A percentile compares a stretch with the other conserved stretches of the same genome.
Conservation (phyloP, 1,140 invertebrate genomes). For the Panulirus ornatus region DNA sequence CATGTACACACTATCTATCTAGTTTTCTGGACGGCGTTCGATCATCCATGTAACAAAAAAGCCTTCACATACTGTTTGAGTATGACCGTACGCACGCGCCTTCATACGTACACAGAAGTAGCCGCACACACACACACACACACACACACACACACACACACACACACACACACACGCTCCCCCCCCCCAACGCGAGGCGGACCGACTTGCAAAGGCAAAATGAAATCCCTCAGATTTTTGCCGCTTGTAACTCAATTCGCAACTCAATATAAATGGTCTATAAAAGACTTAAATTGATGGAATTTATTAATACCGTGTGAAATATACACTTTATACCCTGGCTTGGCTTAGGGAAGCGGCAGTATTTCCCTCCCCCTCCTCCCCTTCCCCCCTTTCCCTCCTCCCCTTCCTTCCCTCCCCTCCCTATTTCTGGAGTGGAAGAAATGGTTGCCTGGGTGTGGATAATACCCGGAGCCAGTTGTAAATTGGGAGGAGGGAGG, state of each 20-base stretch:
- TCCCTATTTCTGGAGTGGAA: background rate
- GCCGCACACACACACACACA: constrained; percentile 28
- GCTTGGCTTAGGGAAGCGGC: background rate
- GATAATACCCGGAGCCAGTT: too few species aligned
- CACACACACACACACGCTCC: constrained; percentile 8
- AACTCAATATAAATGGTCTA: background rate
- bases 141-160: constrained; percentile 1
- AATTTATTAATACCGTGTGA: background rate
- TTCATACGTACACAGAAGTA: constrained; percentile 17
- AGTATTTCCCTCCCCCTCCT: background rate
- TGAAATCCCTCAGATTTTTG: background rate
- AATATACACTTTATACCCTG: background rate
- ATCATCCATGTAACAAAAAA: too few species aligned
- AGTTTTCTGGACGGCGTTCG: background rate
- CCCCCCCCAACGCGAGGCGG: background rate
- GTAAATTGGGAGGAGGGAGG: too few species aligned
- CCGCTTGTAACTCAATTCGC: background rate
- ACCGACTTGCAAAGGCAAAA: background rate
- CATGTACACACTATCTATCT: background rate
- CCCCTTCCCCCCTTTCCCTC: background rate
- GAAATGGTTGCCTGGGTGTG: too few species aligned
- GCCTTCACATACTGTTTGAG: background rate
- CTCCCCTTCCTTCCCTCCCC: too few species aligned
- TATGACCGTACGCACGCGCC: constrained; percentile 20
- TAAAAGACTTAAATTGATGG: background rate